Conservation (phyloP, 2,113 vertebrate genomes). For the Corythoichthys haematopterus region DNA sequence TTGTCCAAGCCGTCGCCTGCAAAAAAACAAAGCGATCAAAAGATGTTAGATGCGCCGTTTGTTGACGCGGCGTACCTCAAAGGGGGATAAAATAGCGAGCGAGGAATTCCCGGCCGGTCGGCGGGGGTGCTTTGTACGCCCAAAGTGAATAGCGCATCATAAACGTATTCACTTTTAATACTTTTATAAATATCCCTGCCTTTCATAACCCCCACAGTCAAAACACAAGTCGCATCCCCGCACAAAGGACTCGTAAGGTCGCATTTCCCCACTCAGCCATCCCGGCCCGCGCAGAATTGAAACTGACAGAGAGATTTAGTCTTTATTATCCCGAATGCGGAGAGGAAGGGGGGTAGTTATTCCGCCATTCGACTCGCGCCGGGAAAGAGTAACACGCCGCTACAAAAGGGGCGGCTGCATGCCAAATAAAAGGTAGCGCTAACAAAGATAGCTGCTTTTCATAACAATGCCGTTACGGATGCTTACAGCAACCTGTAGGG, state of each 20-base stretch:
- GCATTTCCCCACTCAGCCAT: conserved; percentile 74
- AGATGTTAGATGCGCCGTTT: conserved; percentile 46
- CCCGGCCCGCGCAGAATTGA: conserved; percentile 68
- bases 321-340: conserved; percentile 67
- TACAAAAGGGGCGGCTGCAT: conserved; percentile 57
- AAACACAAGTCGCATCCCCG: conserved; percentile 55
- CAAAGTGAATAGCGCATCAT: conserved; percentile 59
- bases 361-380: conserved; percentile 70
- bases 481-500: conserved; percentile 76
- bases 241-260: conserved; percentile 75
- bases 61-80: conserved; percentile 62
- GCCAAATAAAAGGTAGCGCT: conserved; percentile 35
- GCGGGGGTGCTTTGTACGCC: conserved; percentile 61
- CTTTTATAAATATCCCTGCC: conserved; percentile 75
- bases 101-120: conserved; percentile 56
- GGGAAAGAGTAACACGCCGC: conserved; percentile 62
- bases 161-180: conserved; percentile 75
- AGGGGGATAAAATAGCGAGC: conserved; percentile 61
- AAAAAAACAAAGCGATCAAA: conserved; percentile 68
- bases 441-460: conserved; percentile 74
- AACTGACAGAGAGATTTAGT: conserved; percentile 77
- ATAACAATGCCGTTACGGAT: conserved; percentile 73
- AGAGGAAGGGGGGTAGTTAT: conserved; percentile 50
- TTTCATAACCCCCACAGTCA: conserved; percentile 58
- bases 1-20: conserved; percentile 99